Base-by-base conservation (phyloP, 2,113 vertebrate species). In the Platycercus adscitus region DNA sequence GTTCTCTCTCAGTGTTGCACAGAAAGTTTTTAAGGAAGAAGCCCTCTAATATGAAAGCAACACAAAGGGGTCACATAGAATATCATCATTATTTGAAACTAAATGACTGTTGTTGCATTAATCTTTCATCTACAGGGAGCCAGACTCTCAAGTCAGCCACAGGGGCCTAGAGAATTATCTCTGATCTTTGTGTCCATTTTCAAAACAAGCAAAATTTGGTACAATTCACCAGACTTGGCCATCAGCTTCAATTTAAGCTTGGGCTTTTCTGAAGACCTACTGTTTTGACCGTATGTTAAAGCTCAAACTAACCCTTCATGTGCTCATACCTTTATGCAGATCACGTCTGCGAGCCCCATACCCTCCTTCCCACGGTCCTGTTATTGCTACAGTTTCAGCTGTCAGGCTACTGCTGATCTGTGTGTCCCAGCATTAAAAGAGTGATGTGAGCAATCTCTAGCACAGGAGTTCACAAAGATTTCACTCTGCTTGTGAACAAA, bases 11-110 rank as follows among this genome's bases (percentile, higher is more conserved):
- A 60, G 11, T 43, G 14, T n/a, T 60, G 47, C 72, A 92, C 55
- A 75, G 56, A 92, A 81, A 93, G 43, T 72, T 88, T 88, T 91
- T 46, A 71, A 93, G 78, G 56, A 84, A 88, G 85, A 83, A 93
- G 17, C n/a, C 25, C 47, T 77, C 35, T 91, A 63, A 81, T 75
- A 72, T 3, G 58, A 90, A 88, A 88, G 69, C 21, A 64, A 71
- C 35, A 84, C 61, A 93, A 92, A 77, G 16, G 46, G 28, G 41
- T 31, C 49, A 46, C 33, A 64, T 15, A 20, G 88, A 86, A 89
- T 77, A 81, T 33, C 37, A 39, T 69, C 56, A 75, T 93, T 88
- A 61, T 75, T 13, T 78, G 88, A 91, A 58, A 80, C 6, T 28
- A 94, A 83, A 86, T 63, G 49, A 88, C 80, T 61, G 37, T 61